Evolutionary conservation across 2,113 vertebrate species (phyloP).

Genomic region (Charadrius vociferus): DNA sequence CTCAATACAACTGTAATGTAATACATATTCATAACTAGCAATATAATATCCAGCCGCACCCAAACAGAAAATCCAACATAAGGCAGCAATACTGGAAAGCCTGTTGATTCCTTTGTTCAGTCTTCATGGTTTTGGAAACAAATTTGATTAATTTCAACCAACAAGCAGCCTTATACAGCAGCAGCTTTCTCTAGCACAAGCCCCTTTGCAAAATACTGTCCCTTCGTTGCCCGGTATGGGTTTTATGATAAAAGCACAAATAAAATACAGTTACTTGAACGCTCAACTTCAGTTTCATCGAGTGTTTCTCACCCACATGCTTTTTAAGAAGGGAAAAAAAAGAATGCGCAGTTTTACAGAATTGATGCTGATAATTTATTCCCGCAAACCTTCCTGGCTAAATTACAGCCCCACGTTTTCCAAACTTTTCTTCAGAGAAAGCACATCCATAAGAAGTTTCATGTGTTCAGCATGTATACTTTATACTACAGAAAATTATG

Average conservation of each 20-base stretch:
- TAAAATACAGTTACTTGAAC: not conserved
- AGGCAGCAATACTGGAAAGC: not conserved
- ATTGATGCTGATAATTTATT: not conserved
- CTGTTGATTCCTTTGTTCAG: not conserved
- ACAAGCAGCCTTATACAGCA: not conserved
- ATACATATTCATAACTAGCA: not conserved
- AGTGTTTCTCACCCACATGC: not conserved
- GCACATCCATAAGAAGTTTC: not conserved
- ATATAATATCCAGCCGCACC: not conserved
- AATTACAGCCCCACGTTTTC: not conserved
- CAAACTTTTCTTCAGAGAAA: not conserved
- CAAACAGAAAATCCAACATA: not conserved
- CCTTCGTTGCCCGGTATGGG: fast-evolving
- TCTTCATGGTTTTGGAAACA: not conserved
- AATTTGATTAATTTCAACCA: not conserved
- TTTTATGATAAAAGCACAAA: not conserved
- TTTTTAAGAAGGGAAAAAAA: not conserved
- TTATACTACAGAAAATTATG: not conserved
- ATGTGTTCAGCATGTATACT: not conserved
- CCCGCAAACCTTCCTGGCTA: not conserved
- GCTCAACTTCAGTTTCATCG: not conserved
- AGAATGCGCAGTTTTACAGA: not conserved
- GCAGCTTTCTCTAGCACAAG: not conserved
- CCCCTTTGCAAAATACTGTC: not conserved
- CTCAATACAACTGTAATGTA: not conserved